Conservation (phyloP, 2,113 vertebrate genomes). For the Ibidorhyncha struthersii region DNA sequence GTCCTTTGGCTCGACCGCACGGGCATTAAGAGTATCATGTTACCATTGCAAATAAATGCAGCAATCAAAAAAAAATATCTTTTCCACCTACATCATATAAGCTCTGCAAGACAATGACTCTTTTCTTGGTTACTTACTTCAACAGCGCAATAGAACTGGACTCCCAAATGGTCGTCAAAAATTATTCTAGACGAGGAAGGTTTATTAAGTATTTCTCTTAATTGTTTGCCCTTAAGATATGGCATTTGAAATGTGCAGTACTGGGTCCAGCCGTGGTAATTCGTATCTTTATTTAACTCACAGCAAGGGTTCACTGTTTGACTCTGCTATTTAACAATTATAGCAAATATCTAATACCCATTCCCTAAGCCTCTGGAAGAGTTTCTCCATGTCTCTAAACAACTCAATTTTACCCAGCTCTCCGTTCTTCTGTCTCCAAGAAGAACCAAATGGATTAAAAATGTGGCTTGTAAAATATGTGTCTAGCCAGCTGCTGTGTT, state of each 20-base stretch:
- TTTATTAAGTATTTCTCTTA: neutral
- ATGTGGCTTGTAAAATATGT: neutral
- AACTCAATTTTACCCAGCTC: neutral
- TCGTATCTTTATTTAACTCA: neutral
- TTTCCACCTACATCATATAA: neutral
- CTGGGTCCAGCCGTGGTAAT: neutral
- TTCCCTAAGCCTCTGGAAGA: neutral
- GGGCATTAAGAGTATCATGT: neutral
- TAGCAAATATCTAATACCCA: neutral
- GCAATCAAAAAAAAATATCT: neutral
- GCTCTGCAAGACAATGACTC: neutral
- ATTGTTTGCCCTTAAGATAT: neutral
- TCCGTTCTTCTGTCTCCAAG: neutral
- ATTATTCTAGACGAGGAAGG: neutral
- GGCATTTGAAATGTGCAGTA: neutral
- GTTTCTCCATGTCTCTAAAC: neutral
- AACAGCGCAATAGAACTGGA: neutral
- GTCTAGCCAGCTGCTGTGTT: neutral
- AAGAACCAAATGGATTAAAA: neutral
- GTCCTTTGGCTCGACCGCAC: slow-evolving; percentile 4
- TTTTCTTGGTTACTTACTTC: neutral
- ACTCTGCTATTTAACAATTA: neutral
- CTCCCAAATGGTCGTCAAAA: neutral
- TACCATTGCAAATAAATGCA: neutral
- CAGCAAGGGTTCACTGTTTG: neutral